Evolutionary conservation across 2,797 vertebrate species (phyloP).

Genomic region (Mormyrus hasselquistii): DNA sequence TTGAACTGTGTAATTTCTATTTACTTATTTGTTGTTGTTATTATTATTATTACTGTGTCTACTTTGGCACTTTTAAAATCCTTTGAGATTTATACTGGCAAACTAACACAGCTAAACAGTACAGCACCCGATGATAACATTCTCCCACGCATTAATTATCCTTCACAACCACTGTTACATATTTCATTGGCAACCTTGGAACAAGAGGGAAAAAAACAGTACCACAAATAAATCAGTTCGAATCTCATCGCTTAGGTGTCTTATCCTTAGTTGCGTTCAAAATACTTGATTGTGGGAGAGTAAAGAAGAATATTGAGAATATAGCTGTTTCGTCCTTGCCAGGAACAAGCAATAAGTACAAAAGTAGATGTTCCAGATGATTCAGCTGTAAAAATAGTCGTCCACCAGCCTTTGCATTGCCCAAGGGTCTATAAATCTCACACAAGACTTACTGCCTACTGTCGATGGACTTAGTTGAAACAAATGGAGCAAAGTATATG

Average conservation of each 20-base stretch:
- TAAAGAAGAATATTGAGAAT: background rate
- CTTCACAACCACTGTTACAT: background rate
- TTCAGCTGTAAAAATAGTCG: slow-evolving; percentile 12
- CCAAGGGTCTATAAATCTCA: background rate
- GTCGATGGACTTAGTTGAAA: background rate
- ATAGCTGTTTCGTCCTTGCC: slow-evolving; percentile 4
- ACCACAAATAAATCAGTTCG: background rate
- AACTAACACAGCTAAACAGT: background rate
- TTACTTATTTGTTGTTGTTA: background rate
- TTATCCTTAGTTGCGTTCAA: background rate
- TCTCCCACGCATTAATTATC: background rate
- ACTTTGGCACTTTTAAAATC: background rate
- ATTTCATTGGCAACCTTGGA: background rate
- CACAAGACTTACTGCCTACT: background rate
- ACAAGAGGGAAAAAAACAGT: background rate
- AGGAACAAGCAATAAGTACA: background rate
- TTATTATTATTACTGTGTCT: background rate
- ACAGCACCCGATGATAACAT: background rate
- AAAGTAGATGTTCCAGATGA: background rate
- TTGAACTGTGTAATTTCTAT: background rate
- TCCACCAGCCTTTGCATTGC: background rate
- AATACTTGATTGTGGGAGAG: background rate
- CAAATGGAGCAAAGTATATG: background rate
- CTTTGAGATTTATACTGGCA: background rate
- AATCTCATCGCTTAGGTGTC: background rate